These are phyloP conservation scores for Oreochromis aureus DNA, from an alignment of 2,113 vertebrate genomes.

Conservation along the genomic window DNA sequence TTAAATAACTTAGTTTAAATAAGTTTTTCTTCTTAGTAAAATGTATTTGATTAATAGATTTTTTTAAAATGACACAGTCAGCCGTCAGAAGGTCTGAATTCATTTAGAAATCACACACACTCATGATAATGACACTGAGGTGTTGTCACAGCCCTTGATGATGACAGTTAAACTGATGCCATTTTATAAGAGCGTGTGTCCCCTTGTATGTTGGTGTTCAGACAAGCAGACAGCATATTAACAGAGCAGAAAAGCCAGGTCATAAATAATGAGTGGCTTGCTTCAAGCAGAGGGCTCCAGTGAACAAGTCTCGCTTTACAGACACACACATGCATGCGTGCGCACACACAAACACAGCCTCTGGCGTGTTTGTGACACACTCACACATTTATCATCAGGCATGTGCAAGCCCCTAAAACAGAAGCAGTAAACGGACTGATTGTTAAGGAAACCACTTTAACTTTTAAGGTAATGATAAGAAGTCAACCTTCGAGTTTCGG, in stretches of 20 bases:
- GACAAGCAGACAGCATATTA: constrained; percentile 7
- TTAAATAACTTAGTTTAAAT: neutral
- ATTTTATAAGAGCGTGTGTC: neutral
- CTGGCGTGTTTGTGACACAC: neutral
- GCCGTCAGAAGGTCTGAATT: neutral
- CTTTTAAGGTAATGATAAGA: neutral
- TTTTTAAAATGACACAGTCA: neutral
- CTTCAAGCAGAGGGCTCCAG: constrained; percentile 34
- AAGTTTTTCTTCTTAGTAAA: neutral
- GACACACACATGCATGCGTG: neutral
- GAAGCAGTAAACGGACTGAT: neutral
- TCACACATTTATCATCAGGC: neutral
- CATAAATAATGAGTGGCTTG: constrained; percentile 47
- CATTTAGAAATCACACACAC: neutral
- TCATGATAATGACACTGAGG: neutral
- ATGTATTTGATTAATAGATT: neutral
- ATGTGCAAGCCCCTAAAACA: neutral
- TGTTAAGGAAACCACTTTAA: neutral
- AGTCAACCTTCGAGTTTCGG: neutral
- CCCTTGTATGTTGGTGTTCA: neutral
- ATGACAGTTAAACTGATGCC: neutral
- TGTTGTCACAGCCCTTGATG: neutral
- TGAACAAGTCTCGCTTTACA: constrained; percentile 53
- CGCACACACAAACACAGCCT: neutral
- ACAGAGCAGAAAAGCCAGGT: constrained; percentile 26